Evolutionary conservation across 2,888 invertebrate species (phyloP).

Genomic region (Andrena trimmerana): DNA sequence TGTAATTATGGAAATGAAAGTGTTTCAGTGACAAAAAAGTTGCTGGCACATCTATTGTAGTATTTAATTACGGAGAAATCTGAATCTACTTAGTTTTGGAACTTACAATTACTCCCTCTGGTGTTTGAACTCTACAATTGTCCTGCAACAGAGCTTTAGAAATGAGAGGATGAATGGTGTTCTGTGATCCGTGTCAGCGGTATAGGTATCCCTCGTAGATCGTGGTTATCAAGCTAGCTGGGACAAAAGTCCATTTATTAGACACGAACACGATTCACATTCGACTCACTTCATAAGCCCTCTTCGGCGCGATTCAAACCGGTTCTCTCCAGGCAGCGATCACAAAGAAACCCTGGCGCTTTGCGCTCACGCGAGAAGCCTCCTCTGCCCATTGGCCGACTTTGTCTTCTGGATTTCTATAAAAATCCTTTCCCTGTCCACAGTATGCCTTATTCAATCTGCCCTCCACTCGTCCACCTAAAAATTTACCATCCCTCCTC

Average conservation of each 20-base stretch:
- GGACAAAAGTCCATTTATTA: constrained; percentile 66
- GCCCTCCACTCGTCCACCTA: background rate
- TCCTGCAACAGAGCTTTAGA: constrained; percentile 4
- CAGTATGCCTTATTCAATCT: no score
- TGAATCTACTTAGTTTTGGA: no score
- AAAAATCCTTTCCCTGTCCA: constrained; percentile 33
- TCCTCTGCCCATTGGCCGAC: constrained; percentile 45
- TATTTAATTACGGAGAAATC: no score
- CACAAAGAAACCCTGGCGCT: constrained; percentile 77
- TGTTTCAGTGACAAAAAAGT: no score
- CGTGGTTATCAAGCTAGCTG: constrained; percentile 36
- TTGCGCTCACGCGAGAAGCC: constrained; percentile 61
- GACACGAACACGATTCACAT: constrained; percentile 75
- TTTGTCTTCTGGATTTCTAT: constrained; percentile 46
- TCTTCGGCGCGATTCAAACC: constrained; percentile 79
- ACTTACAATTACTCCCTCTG: no score
- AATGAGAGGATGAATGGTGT: background rate
- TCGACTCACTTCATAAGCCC: constrained; percentile 80
- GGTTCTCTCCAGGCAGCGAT: constrained; percentile 75
- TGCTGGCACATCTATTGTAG: no score
- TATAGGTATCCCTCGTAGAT: constrained; percentile 16
- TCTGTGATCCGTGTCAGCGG: constrained; percentile 24
- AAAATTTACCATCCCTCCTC: background rate
- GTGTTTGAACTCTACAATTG: no score
- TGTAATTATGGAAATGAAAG: no score